phyloP scores from a whole-genome alignment of 2,888 invertebrate species.

The Tanypteryx hageni region DNA sequence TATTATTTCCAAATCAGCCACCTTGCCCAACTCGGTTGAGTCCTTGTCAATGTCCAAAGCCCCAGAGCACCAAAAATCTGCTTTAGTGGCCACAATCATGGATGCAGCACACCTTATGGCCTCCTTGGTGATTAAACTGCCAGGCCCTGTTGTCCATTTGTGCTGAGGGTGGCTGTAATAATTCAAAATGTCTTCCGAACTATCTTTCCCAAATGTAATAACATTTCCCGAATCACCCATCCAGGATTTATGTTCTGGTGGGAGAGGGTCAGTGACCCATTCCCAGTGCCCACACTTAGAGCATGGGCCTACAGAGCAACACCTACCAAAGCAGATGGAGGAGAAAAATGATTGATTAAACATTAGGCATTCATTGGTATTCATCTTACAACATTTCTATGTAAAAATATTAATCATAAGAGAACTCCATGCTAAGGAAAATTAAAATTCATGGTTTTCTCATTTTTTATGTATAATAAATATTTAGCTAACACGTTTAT shows the following conservation, averaged over 20 bases:
- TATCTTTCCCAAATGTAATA: not conserved
- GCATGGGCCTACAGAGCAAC: not conserved
- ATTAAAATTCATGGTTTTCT: too few relatives aligned
- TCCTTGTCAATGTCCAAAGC: not conserved
- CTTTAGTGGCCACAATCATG: not conserved
- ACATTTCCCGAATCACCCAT: too few relatives aligned
- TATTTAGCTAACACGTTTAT: not conserved
- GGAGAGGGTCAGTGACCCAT: not conserved
- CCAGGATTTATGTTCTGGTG: not conserved
- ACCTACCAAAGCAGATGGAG: not conserved
- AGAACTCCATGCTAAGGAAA: too few relatives aligned
- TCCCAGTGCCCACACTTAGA: not conserved
- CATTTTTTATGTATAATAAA: too few relatives aligned
- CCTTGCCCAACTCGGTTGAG: too few relatives aligned
- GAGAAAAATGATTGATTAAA: not conserved
- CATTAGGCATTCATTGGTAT: not conserved
- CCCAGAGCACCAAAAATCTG: not conserved
- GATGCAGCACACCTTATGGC: conserved; percentile 9
- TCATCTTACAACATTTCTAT: too few relatives aligned
- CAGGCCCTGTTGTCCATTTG: not conserved
- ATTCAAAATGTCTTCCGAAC: not conserved
- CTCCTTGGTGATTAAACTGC: not conserved
- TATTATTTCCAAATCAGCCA: too few relatives aligned
- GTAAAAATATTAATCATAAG: too few relatives aligned
- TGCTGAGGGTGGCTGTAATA: not conserved